Evolutionary conservation across 2,113 vertebrate species (phyloP).

Genomic region (Myiozetetes cayanensis): DNA sequence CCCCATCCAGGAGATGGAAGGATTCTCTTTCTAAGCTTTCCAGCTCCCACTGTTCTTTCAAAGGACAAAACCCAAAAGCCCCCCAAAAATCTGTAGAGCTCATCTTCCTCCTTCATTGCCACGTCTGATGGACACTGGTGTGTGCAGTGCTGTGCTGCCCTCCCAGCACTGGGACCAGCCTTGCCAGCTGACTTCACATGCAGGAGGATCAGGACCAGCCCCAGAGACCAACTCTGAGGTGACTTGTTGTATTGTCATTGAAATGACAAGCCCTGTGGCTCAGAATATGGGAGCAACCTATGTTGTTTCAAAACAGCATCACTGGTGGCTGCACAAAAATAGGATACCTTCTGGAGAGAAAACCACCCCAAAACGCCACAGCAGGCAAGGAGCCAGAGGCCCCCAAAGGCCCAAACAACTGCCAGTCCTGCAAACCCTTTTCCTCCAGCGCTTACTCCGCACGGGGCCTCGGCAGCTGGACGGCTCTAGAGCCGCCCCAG

Average conservation of each 20-base stretch:
- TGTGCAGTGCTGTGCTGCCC: rapidly evolving
- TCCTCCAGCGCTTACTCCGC: background rate
- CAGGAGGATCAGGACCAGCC: background rate
- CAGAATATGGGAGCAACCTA: background rate
- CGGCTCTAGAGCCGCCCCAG: background rate
- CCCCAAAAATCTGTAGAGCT: background rate
- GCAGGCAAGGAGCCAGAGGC: background rate
- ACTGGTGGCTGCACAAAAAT: background rate
- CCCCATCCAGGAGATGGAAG: background rate
- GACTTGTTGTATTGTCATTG: background rate
- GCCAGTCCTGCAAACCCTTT: background rate
- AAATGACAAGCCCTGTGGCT: conserved; percentile 37
- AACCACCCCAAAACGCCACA: background rate
- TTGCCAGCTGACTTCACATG: background rate
- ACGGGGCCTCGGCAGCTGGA: background rate
- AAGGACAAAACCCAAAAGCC: background rate
- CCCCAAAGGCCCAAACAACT: background rate
- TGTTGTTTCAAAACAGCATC: conserved; percentile 2
- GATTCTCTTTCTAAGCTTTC: background rate
- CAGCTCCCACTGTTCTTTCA: background rate
- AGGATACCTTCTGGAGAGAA: conserved; percentile 10
- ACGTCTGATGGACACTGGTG: background rate
- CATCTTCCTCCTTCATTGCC: background rate
- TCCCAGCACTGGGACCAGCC: background rate
- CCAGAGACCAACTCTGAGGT: background rate